Base-by-base conservation (phyloP, 2,888 invertebrate species). In the Notodonta ziczac region DNA sequence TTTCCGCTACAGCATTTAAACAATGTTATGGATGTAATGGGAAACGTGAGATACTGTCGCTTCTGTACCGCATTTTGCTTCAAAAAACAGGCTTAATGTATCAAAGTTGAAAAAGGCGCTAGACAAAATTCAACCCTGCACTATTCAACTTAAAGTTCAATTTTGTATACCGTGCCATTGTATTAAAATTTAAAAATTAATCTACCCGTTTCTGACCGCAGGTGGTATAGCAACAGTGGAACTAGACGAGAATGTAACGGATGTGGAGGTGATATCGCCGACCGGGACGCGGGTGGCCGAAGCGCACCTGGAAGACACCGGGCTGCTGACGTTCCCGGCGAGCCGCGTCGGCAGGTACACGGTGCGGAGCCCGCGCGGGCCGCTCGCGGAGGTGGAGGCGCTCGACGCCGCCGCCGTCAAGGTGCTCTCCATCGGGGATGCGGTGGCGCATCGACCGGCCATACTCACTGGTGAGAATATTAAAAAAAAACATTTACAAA, bases 361-460 rank as follows among this genome's bases (percentile, higher is more conserved):
- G 48, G 95, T 98, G 62, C 94, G 95, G 57, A 86, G 82, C 58
- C 60, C 88, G 0, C 72, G 87, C 13, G 93, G 92, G 0, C 86
- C 89, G 0, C 73, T 93, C 0, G 93, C 93, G 0, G 93, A 93
- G 55, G 91, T 98, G 4, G 97, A 98, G 76, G 97, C 97, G 0
- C 96, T 98, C 57, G 97, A 98, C 83, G 97, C 97, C 0, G 89
- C 95, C 0, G 94, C 96, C 59, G 96, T 97, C 8, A 95, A 96
- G 75, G 95, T 97, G 53, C 93, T 96, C 62, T 96, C 97, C 61
- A 95, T 97, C 57, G 96, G 96, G 0, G 97, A 98, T 78, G 93
- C 97, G 0, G 94, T 97, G 51, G 97, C 97, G 61, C 97, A 97
- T 86, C 94, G 97, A 60, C 97, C 98, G 1, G 97, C 97, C 14